These are phyloP conservation scores for Gymnogyps californianus DNA, from an alignment of 2,113 vertebrate genomes.

Conservation along the genomic window DNA sequence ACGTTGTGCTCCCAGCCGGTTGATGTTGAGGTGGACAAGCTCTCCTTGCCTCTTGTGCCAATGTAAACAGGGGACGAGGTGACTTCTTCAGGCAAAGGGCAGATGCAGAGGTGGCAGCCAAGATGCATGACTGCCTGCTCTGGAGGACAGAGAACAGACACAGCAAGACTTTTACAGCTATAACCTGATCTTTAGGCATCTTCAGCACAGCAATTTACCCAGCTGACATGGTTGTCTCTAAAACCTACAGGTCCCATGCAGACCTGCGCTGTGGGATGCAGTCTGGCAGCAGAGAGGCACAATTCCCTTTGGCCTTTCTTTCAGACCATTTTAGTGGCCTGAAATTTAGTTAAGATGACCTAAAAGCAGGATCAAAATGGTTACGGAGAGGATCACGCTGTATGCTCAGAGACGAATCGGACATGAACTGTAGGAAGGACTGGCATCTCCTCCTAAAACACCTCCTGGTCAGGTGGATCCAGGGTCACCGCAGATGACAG, in stretches of 20 bases:
- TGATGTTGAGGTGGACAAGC: not conserved
- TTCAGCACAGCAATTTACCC: not conserved
- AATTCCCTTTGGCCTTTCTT: not conserved
- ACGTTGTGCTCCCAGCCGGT: not conserved
- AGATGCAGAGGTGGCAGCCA: not conserved
- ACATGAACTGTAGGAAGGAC: not conserved
- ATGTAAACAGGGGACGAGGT: not conserved
- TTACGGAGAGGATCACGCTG: not conserved
- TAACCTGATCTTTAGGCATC: not conserved
- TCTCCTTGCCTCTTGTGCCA: not conserved
- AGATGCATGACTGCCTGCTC: not conserved
- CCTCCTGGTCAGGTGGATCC: not conserved
- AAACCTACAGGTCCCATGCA: not conserved
- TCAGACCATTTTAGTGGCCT: not conserved
- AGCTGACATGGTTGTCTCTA: not conserved
- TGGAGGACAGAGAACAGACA: not conserved
- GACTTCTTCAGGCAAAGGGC: not conserved
- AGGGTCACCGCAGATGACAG: not conserved
- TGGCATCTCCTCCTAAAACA: not conserved
- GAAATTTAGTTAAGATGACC: not conserved
- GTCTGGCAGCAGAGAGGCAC: not conserved
- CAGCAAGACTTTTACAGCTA: not conserved
- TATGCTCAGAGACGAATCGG: fast-evolving
- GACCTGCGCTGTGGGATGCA: not conserved
- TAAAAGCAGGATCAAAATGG: not conserved